Percentiles rank a stretch among this genome's conserved stretches.
These are phyloP conservation scores for Psammodynastes pulverulentus DNA, from an alignment of 2,113 vertebrate species.

Conservation along the genomic window DNA sequence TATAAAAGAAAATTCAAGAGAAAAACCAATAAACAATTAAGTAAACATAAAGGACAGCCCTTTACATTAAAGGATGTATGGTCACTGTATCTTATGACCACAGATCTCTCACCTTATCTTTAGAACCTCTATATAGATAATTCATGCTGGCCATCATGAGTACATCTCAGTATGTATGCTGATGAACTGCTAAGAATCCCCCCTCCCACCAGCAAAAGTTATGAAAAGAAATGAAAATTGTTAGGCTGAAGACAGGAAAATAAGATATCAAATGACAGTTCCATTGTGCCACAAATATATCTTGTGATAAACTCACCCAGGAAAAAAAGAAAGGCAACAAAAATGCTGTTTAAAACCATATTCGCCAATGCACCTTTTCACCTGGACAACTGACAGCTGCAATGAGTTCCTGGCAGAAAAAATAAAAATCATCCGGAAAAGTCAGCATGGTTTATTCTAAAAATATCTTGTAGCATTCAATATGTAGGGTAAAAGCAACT, in stretches of 20 bases:
- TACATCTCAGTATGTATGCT: background rate
- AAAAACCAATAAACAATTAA: background rate
- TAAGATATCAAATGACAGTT: background rate
- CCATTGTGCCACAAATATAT: background rate
- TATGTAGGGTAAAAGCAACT: background rate
- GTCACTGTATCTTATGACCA: background rate
- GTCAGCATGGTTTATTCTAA: constrained; percentile 27
- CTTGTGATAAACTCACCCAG: constrained; percentile 51
- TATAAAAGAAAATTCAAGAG: background rate
- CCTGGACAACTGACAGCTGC: rapidly evolving
- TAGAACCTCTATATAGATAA: background rate
- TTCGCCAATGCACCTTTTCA: background rate
- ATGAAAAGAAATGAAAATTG: background rate
- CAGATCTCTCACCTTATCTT: background rate
- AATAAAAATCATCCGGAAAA: constrained; percentile 12
- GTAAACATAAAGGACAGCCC: background rate
- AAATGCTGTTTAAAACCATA: rapidly evolving
- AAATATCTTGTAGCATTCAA: rapidly evolving
- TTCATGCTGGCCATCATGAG: background rate
- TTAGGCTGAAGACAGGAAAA: background rate
- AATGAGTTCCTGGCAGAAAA: constrained; percentile 29
- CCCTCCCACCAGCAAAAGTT: background rate
- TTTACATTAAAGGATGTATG: background rate
- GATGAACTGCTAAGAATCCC: background rate
- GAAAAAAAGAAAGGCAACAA: constrained; percentile 16